Evolutionary conservation across 2,797 vertebrate genomes (phyloP), one percentile per base, ranked within the genome.

Genomic region (Sebastiscus tertius): DNA sequence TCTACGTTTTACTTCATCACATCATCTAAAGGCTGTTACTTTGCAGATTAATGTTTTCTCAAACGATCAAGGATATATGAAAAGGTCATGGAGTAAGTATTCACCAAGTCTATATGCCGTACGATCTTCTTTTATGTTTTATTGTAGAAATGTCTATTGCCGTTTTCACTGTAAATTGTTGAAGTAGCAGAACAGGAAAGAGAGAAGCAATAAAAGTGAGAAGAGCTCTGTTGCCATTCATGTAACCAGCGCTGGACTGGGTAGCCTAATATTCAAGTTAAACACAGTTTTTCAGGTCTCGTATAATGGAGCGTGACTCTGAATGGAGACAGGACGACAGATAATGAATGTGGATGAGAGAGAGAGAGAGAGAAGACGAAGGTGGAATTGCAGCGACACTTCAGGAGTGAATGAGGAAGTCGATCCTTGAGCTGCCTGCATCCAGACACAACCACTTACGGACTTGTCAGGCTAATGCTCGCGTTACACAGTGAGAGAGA

Each of bases 281-380:
- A 86, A 83, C 59, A 31, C 14, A 52, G n/a, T 65, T 42, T 29
- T 46, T 22, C 27, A 42, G 59, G 36, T 70, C 20, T 75, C 18
- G 42, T 70, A 79, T 83, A 77, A 84, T 73, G 16, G 27, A 77
- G 77, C 60, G 26, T 52, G 80, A 79, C 69, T 75, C 54, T 78
- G 75, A 89, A 87, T 1, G 33, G 68, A 59, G 52, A 72, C 59
- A 26, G 20, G 61, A 27, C 24, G 55, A 87, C 61, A 24, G 70
- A 83, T 78, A 65, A 78, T 74, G 62, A 84, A 82, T 31, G 54
- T 46, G 13, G 66, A 8, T 22, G 31, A 34, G 56, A 69, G 36
- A 8, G 33, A 42, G 39, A 69, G 58, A 66, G 26, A 61, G 42
- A 42, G 34, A 29, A 62, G 49, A 36, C 34, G 4, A 58, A 52